These are phyloP conservation scores for Chrysolina oricalcia DNA, from an alignment of 2,888 invertebrate genomes.

Conservation along the genomic window DNA sequence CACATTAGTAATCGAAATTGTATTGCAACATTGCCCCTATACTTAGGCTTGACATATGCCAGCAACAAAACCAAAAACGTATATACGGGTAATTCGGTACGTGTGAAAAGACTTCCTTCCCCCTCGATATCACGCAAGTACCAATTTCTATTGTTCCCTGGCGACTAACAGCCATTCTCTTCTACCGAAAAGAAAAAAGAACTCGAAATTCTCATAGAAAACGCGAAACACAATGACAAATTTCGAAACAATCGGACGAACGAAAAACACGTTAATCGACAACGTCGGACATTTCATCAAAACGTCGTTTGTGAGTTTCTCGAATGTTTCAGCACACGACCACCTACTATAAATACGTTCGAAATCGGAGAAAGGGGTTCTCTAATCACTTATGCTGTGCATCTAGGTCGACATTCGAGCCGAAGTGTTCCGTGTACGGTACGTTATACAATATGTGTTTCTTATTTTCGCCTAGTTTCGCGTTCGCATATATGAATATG, in stretches of 20 bases:
- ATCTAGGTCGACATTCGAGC: not conserved
- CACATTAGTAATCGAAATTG: too few relatives aligned
- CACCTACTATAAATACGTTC: not conserved
- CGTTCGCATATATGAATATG: not conserved
- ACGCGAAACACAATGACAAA: too few relatives aligned
- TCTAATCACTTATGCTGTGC: constrained; percentile 4
- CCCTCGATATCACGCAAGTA: too few relatives aligned
- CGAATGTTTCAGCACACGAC: not conserved
- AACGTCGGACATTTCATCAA: too few relatives aligned
- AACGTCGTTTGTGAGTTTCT: too few relatives aligned
- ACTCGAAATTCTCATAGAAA: too few relatives aligned
- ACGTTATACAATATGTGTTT: constrained; percentile 18
- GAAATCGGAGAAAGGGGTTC: constrained; percentile 11
- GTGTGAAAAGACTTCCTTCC: not conserved
- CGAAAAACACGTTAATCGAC: too few relatives aligned
- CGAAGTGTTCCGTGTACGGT: constrained; percentile 6
- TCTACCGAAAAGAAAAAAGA: too few relatives aligned
- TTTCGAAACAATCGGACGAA: too few relatives aligned
- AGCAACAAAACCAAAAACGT: not conserved
- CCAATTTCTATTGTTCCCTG: too few relatives aligned
- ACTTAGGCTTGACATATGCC: not conserved
- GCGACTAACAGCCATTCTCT: too few relatives aligned
- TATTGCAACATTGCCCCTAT: not conserved
- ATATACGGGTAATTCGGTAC: not conserved
- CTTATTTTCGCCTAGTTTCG: not conserved